A percentile compares a stretch with the other conserved stretches of the same genome.
phyloP scores from a whole-genome alignment of 92 coral and sea anemone genomes.

The Montipora capitata region DNA sequence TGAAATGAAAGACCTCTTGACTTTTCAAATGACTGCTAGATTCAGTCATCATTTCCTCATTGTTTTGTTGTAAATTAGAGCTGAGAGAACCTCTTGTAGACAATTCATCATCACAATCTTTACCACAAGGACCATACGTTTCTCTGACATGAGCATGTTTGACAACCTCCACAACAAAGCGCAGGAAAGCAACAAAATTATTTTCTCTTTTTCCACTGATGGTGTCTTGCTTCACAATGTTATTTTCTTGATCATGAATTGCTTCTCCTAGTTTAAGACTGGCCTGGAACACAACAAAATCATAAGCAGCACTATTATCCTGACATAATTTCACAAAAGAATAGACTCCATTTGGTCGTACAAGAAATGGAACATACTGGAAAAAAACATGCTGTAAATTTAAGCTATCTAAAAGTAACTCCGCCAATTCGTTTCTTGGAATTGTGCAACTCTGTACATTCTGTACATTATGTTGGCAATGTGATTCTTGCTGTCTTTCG shows the following conservation, averaged over 20 bases:
- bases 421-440: conserved; percentile 1
- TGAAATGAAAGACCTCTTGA: not conserved
- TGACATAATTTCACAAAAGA: conserved; percentile 31
- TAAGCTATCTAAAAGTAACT: conserved; percentile 4
- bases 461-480: not conserved
- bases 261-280: conserved; percentile 37
- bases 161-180: conserved; percentile 10
- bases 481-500: not conserved
- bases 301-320: not conserved
- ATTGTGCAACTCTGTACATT: not conserved
- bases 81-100: not conserved
- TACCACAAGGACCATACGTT: not conserved
- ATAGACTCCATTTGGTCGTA: conserved; percentile 43
- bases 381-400: conserved; percentile 38
- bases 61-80: not conserved
- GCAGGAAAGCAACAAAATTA: not conserved
- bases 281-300: conserved; percentile 17
- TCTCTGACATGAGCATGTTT: conserved; percentile 21
- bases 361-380: conserved; percentile 24
- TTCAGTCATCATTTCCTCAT: not conserved
- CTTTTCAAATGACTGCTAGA: not conserved
- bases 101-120: not conserved
- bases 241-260: conserved; percentile 43
- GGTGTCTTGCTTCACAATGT: not conserved
- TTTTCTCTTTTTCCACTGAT: conserved; percentile 16